Conservation (phyloP, 1,140 invertebrate species). For the Pantala flavescens region DNA sequence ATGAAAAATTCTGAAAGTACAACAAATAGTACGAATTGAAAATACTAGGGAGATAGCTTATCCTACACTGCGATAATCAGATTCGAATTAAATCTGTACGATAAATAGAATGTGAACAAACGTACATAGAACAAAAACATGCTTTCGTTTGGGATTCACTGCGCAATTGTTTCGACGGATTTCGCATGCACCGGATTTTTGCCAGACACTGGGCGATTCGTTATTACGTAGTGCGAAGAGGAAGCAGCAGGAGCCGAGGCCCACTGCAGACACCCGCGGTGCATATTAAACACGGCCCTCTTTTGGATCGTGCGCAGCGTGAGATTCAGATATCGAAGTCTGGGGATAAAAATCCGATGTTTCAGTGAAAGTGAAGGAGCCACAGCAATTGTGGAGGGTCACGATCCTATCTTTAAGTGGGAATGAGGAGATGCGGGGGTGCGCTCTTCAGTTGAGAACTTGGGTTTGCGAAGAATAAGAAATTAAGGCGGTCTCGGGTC, state of each 20-base stretch:
- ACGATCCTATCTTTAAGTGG: not conserved
- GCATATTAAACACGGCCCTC: not conserved
- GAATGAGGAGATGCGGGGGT: not conserved
- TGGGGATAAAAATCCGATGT: not conserved
- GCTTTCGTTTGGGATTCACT: too few species aligned
- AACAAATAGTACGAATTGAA: too few species aligned
- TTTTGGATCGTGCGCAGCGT: not conserved
- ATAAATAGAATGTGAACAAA: too few species aligned
- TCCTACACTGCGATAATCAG: too few species aligned
- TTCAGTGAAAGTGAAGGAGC: not conserved
- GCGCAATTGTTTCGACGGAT: too few species aligned
- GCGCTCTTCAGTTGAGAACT: not conserved
- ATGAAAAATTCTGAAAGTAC: too few species aligned
- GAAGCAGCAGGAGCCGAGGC: not conserved
- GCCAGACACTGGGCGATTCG: not conserved
- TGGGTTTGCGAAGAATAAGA: too few species aligned
- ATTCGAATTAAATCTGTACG: too few species aligned
- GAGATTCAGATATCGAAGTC: not conserved
- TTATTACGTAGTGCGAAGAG: not conserved
- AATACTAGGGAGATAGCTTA: too few species aligned
- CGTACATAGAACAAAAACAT: too few species aligned
- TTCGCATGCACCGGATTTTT: too few species aligned
- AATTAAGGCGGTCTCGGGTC: too few species aligned
- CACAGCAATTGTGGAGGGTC: not conserved
- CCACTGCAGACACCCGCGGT: not conserved